A percentile compares a stretch with the other conserved stretches of the same genome.
These are phyloP conservation scores for Bostrychus sinensis DNA, from an alignment of 2,113 vertebrate genomes.

Conservation along the genomic window DNA sequence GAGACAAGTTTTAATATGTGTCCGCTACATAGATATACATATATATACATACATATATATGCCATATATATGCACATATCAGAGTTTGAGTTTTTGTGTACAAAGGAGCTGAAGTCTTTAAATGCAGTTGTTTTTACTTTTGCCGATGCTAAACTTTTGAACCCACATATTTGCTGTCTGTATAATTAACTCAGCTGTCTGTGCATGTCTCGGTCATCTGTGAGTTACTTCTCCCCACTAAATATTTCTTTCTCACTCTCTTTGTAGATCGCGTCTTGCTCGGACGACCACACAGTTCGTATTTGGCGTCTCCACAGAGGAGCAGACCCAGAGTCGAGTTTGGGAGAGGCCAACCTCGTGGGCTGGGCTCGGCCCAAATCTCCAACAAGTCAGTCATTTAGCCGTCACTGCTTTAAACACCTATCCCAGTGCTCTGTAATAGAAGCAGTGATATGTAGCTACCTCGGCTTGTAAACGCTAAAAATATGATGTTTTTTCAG, in stretches of 20 bases:
- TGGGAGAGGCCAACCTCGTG: constrained; percentile 76
- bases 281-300: constrained; percentile 94
- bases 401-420: constrained; percentile 60
- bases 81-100: too few relatives aligned
- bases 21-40: too few relatives aligned
- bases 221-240: constrained; percentile 8
- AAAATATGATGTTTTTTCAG: too few relatives aligned
- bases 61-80: too few relatives aligned
- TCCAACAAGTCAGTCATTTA: constrained; percentile 42
- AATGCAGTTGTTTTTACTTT: too few relatives aligned
- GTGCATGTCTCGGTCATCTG: neutral
- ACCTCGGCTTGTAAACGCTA: neutral
- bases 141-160: too few relatives aligned
- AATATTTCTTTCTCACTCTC: constrained; percentile 25
- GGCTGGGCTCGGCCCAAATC: constrained; percentile 84
- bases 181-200: too few relatives aligned
- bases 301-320: constrained; percentile 87
- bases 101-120: too few relatives aligned
- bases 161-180: too few relatives aligned
- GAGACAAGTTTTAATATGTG: too few relatives aligned
- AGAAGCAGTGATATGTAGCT: too few relatives aligned
- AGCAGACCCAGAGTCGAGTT: constrained; percentile 59
- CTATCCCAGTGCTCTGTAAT: neutral
- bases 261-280: constrained; percentile 92
- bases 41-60: too few relatives aligned